Evolutionary conservation across 2,113 vertebrate species (phyloP).

Genomic region (Tor tambroides): DNA sequence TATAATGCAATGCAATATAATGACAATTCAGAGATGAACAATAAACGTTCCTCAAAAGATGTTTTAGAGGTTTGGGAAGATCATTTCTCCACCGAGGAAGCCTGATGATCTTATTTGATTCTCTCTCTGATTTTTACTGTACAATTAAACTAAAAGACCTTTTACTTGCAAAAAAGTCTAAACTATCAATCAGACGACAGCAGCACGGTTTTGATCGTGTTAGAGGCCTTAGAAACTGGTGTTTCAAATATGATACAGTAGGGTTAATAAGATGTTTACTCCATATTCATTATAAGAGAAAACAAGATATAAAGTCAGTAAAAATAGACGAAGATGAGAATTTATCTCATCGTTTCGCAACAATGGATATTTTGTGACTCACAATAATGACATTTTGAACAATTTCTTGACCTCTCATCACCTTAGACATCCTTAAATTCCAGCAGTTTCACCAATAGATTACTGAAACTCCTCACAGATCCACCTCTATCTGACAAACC

Average conservation of each 20-base stretch:
- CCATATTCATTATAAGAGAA: not conserved
- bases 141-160: not conserved
- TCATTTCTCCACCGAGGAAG: too few relatives aligned
- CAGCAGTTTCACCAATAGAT: not conserved
- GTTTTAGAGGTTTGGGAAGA: too few relatives aligned
- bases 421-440: not conserved
- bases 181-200: too few relatives aligned
- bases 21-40: too few relatives aligned
- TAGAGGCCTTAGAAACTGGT: not conserved
- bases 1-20: too few relatives aligned
- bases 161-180: too few relatives aligned
- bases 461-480: not conserved
- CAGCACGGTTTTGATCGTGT: not conserved
- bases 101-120: too few relatives aligned
- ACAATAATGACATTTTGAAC: not conserved
- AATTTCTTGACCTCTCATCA: not conserved
- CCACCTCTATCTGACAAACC: not conserved
- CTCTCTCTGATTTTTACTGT: too few relatives aligned
- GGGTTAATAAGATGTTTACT: not conserved
- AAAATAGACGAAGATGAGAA: not conserved
- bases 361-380: not conserved
- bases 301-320: not conserved
- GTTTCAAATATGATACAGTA: not conserved
- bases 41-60: too few relatives aligned
- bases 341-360: not conserved